Evolutionary conservation across 2,113 vertebrate genomes (phyloP).

Genomic region (Platanista minor): DNA sequence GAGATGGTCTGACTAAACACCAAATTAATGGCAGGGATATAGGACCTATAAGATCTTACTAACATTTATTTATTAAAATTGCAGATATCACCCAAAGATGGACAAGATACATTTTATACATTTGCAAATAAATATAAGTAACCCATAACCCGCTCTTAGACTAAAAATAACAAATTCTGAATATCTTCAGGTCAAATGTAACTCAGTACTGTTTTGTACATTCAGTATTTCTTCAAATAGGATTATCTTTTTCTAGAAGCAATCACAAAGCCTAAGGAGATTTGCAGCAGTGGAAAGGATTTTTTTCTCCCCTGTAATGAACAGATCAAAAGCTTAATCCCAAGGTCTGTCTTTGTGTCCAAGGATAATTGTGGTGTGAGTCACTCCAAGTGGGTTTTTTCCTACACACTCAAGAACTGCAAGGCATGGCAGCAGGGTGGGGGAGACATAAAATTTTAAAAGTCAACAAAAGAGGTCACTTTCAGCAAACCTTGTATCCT

Average conservation of each 20-base stretch:
- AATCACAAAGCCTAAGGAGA: constrained; percentile 58
- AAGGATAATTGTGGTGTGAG: constrained; percentile 33
- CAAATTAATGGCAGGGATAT: background rate
- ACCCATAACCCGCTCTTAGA: background rate
- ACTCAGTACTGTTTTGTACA: background rate
- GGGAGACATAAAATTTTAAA: background rate
- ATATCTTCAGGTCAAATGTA: constrained; percentile 11
- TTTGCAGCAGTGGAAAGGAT: constrained; percentile 37
- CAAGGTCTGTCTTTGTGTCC: constrained; percentile 33
- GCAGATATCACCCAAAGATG: background rate
- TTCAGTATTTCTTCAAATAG: constrained; percentile 50
- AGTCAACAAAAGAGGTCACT: background rate
- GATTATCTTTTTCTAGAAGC: constrained; percentile 60
- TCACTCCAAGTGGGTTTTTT: background rate
- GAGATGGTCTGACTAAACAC: background rate
- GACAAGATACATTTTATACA: background rate
- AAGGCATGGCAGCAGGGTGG: background rate
- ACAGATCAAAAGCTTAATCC: constrained; percentile 62
- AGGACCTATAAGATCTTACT: background rate
- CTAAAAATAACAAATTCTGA: background rate
- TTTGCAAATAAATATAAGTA: background rate
- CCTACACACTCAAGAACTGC: background rate
- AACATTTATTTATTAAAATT: background rate
- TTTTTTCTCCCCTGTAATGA: constrained; percentile 46
- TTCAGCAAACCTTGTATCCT: background rate